Base-by-base conservation (phyloP, 2,888 invertebrate genomes). In the Agrotis puta region DNA sequence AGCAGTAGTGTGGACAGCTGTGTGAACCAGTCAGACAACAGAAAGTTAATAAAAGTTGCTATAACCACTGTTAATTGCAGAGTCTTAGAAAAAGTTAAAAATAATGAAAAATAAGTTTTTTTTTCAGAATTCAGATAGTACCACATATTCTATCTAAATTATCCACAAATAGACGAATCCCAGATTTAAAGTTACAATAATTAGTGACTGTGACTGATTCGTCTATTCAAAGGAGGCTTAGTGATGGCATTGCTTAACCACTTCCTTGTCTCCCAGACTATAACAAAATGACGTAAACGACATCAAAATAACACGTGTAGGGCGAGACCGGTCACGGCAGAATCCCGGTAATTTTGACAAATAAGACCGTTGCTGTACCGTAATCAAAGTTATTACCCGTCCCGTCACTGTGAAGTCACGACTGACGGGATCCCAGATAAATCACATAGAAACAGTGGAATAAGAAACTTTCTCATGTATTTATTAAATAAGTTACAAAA, bases 311-410 rank as follows among this genome's bases (percentile, higher is more conserved):
- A 70, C 80, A 82, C 77, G 83, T 82, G 76, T 69, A 62, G 77
- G 75, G 82, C 54, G 74, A 57, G 45, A 66, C 71, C 53, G 78
- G 85, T 87, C 85, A 86, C 84, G 83, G 77, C 81, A 72, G 79
- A 84, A 77, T 76, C 83, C 70, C 79, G 76, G 86, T 89, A 88
- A 88, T 90, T 90, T 88, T 88, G 88, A 90, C 88, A 87, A 90
- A 89, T 87, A 87, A 79, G 79, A 73, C 79, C 65, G 73, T 64
- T 50, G 67, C 66, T 47, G 78, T 45, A 69, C 77, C 62, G 82
- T 85, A 87, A 88, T 89, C 88, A 87, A 82, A 83, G 85, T 85
- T 86, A 86, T 89, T 87, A 85, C 84, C 66, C 64, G 77, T 74
- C 74, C 74, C 76, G 74, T 75, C 68, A 70, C 59, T 64, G 64